Evolutionary conservation across 1,140 invertebrate species (phyloP).

Genomic region (Zaprionus inermis): DNA sequence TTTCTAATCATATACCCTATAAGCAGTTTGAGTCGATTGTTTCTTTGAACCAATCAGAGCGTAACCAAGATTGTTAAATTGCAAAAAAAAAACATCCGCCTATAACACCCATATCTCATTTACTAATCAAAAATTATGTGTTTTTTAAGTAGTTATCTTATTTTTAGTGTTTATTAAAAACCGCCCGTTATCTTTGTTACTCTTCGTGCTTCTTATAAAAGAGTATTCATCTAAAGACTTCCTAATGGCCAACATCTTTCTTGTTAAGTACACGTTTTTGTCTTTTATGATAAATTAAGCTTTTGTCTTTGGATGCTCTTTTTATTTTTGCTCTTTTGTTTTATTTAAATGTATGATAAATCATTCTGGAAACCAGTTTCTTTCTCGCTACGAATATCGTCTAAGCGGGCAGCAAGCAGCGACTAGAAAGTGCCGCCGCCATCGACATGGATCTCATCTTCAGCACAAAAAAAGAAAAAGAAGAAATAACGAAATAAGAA

Average conservation of each 20-base stretch:
- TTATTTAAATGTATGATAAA: constrained; percentile 81
- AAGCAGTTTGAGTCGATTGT: neutral
- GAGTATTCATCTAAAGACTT: constrained; percentile 30
- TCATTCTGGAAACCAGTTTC: constrained; percentile 76
- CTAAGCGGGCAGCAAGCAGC: constrained; percentile 36
- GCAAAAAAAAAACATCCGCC: neutral
- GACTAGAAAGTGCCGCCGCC: constrained; percentile 79
- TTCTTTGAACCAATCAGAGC: neutral
- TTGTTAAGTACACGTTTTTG: constrained; percentile 78
- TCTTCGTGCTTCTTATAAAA: constrained; percentile 5
- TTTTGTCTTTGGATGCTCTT: constrained; percentile 67
- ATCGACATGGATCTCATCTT: constrained; percentile 61
- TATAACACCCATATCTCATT: neutral
- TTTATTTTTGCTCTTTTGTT: constrained; percentile 49
- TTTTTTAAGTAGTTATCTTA: neutral
- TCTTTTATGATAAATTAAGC: constrained; percentile 79
- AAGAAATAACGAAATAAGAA: constrained; percentile 40
- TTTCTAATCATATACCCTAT: constrained; percentile 53
- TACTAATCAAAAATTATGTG: neutral
- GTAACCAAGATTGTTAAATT: neutral
- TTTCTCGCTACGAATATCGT: constrained; percentile 52
- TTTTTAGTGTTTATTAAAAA: neutral
- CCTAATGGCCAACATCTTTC: constrained; percentile 5
- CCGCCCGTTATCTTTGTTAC: neutral
- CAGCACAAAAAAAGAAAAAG: constrained; percentile 34